Percentiles rank a stretch among this genome's conserved stretches.
These are phyloP conservation scores for Perizoma flavofasciatum DNA, from an alignment of 2,888 invertebrate species.

Conservation along the genomic window DNA sequence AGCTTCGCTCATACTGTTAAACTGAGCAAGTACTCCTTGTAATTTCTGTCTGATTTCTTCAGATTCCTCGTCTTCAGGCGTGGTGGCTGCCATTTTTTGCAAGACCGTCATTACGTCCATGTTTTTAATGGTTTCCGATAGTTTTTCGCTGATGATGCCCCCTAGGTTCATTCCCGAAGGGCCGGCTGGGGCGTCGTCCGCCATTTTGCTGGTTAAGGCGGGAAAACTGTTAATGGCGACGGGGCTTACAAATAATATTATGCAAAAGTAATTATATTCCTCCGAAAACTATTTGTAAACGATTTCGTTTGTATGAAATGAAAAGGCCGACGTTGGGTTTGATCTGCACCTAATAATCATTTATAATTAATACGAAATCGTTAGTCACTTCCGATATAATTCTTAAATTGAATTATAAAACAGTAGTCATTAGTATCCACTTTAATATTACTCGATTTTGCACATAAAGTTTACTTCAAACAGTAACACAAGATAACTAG, in stretches of 20 bases:
- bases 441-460: too few species aligned
- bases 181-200: constrained; percentile 38
- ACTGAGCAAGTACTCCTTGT: constrained; percentile 57
- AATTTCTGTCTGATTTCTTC: constrained; percentile 59
- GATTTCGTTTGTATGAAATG: constrained; percentile 14
- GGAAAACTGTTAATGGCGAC: constrained; percentile 24
- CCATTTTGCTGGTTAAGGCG: constrained; percentile 47
- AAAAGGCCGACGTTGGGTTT: background rate
- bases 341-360: background rate
- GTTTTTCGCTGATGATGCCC: constrained; percentile 56
- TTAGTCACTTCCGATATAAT: too few species aligned
- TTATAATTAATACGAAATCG: too few species aligned
- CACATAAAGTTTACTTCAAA: too few species aligned
- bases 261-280: too few species aligned
- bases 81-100: constrained; percentile 60
- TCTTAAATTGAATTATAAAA: too few species aligned
- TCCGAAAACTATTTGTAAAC: background rate
- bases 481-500: too few species aligned
- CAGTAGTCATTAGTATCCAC: too few species aligned
- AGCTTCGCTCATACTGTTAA: constrained; percentile 55
- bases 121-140: constrained; percentile 63
- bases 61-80: constrained; percentile 61
- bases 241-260: background rate
- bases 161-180: constrained; percentile 51
- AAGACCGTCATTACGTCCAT: constrained; percentile 64